Base-by-base conservation (phyloP, 2,888 invertebrate species). In the Campoplex capitator region DNA sequence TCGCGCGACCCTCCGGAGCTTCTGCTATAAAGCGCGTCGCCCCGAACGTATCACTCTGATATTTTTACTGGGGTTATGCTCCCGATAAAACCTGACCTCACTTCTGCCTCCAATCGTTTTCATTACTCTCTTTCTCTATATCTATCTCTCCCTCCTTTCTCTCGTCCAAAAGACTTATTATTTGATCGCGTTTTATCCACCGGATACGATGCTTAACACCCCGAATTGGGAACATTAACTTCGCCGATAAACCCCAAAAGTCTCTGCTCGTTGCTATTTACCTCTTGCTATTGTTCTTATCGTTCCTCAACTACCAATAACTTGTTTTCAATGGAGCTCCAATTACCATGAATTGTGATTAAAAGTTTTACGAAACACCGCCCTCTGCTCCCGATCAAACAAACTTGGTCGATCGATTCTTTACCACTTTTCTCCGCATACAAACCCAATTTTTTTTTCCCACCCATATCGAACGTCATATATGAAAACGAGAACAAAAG, bases 21-120 rank as follows among this genome's bases (percentile, higher is more conserved):
- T 70, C 86, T 88, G 81, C 86, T 75, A 80, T 76, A 48, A 83
- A 77, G 23, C 23, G 80, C 73, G 45, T 42, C 76, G 70, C 71
- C 73, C 48, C 77, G 62, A 76, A 83, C 80, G 76, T 85, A 86
- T 88, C 86, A 74, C 82, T 89, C 86, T 82, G 88, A 88, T 87
- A 85, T 88, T 88, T 88, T 88, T 85, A 87, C 88, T 81, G 78
- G 84, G 88, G 83, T 83, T 86, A 86, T 80, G 84, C 84, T 86
- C 88, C 86, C 83, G 86, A 88, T 88, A 88, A 88, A 87, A 80
- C 80, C 84, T 81, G 83, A 85, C 88, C 86, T 88, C 88, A 75
- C 85, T 84, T 85, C 84, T 84, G 23, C 23, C 23, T 54, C 35
- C 78, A 62, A 84, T 76, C 74, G 82, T 78, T 75, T 48, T 67